These are phyloP conservation scores for Ammodytes dubius DNA, from an alignment of 2,113 vertebrate species.

Conservation along the genomic window DNA sequence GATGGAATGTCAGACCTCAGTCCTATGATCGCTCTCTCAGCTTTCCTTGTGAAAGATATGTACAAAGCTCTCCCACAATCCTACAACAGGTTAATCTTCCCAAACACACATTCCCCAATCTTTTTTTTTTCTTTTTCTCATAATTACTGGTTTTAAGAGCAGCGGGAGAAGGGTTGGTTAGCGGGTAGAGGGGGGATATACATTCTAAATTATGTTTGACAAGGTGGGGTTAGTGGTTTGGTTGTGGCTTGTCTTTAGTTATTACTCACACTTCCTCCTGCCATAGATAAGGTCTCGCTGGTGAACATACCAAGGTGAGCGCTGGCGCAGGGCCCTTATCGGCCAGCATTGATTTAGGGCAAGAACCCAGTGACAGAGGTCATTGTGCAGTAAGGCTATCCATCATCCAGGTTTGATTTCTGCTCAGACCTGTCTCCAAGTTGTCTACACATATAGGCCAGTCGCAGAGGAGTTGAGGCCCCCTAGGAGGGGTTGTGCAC, in stretches of 20 bases:
- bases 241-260: constrained; percentile 95
- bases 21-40: constrained; percentile 71
- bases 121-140: constrained; percentile 88
- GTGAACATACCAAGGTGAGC: constrained; percentile 85
- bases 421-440: constrained; percentile 81
- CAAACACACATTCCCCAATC: constrained; percentile 87
- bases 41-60: constrained; percentile 64
- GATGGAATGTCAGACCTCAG: background rate
- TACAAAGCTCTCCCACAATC: constrained; percentile 73
- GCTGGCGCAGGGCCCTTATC: constrained; percentile 87
- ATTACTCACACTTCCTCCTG: constrained; percentile 93
- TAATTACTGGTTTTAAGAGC: constrained; percentile 92
- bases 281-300: constrained; percentile 88
- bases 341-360: constrained; percentile 89
- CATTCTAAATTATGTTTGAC: constrained; percentile 99
- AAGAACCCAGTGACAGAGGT: constrained; percentile 89
- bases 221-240: constrained; percentile 93
- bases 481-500: constrained; percentile 23
- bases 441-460: constrained; percentile 74
- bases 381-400: constrained; percentile 84
- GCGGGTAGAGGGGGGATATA: constrained; percentile 80
- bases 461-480: constrained; percentile 40
- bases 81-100: constrained; percentile 73
- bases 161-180: constrained; percentile 60
- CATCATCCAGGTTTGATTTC: constrained; percentile 83